These are phyloP conservation scores for Cerceris ruficornis DNA, from an alignment of 2,888 invertebrate genomes.

Conservation along the genomic window DNA sequence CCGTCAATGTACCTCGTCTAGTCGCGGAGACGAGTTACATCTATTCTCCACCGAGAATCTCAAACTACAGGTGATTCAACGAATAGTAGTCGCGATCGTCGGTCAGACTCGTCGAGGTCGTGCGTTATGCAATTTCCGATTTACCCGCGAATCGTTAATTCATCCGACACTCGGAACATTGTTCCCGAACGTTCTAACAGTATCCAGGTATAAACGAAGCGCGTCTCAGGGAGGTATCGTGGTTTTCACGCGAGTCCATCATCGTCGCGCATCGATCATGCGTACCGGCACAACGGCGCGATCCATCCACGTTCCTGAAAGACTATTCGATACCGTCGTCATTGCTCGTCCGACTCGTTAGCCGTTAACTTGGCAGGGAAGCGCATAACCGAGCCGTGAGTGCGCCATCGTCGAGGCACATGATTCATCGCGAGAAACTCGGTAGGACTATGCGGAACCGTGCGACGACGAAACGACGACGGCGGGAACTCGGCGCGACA, in stretches of 20 bases:
- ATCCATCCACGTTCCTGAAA: conserved; percentile 33
- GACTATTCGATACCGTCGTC: conserved; percentile 32
- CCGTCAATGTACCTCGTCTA: no score
- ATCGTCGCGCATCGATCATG: conserved; percentile 42
- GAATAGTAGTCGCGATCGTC: no score
- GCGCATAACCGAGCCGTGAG: conserved; percentile 13
- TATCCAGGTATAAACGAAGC: not conserved
- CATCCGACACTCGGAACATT: no score
- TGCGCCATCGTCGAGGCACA: conserved; percentile 34
- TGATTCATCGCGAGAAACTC: conserved; percentile 68
- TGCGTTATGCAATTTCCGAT: no score
- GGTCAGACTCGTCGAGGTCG: no score
- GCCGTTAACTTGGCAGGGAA: conserved; percentile 34
- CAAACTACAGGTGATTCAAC: no score
- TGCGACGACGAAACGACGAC: conserved; percentile 17
- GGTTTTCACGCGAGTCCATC: conserved; percentile 5
- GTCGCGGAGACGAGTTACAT: no score
- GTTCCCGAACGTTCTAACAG: not conserved
- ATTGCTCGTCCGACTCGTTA: conserved; percentile 48
- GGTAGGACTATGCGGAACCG: conserved; percentile 60
- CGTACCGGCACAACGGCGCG: conserved; percentile 20
- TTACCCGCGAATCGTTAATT: no score
- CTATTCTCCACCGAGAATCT: no score
- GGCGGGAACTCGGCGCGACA: conserved; percentile 16
- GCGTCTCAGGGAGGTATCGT: not conserved